Conservation (phyloP, 2,113 vertebrate genomes). For the Brachypteracias leptosomus region DNA sequence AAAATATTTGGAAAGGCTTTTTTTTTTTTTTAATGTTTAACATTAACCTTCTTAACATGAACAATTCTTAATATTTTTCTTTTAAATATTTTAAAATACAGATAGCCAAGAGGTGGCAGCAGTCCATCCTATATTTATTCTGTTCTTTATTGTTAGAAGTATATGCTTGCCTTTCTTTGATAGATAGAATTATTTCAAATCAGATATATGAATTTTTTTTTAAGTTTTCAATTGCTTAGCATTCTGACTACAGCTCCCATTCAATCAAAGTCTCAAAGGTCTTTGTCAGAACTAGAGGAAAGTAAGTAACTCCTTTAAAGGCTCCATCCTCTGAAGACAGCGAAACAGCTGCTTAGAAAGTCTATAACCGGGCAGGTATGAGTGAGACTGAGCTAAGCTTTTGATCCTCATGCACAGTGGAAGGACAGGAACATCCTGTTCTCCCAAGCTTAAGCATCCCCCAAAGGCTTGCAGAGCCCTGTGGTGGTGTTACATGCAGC, state of each 20-base stretch:
- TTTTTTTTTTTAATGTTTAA: neutral
- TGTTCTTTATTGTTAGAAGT: neutral
- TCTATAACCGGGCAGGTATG: neutral
- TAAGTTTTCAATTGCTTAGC: neutral
- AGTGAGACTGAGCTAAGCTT: neutral
- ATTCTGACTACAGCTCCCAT: neutral
- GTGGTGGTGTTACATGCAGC: neutral
- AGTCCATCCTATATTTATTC: conserved; percentile 1
- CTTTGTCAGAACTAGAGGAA: neutral
- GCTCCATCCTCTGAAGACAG: neutral
- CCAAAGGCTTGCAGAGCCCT: neutral
- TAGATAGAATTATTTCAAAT: neutral
- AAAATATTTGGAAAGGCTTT: neutral
- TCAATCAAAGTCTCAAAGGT: neutral
- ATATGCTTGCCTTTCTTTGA: neutral
- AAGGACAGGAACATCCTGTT: neutral
- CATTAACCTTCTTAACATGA: neutral
- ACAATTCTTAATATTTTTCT: neutral
- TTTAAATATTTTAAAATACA: neutral
- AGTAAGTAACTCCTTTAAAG: neutral
- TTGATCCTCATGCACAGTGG: neutral
- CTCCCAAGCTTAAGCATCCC: neutral
- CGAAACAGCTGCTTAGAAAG: neutral
- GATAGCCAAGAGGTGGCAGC: conserved; percentile 41
- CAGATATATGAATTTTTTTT: neutral